A percentile compares a stretch with the other conserved stretches of the same genome.
phyloP scores from a whole-genome alignment of 2,113 vertebrate species.

The Ailurus styani region DNA sequence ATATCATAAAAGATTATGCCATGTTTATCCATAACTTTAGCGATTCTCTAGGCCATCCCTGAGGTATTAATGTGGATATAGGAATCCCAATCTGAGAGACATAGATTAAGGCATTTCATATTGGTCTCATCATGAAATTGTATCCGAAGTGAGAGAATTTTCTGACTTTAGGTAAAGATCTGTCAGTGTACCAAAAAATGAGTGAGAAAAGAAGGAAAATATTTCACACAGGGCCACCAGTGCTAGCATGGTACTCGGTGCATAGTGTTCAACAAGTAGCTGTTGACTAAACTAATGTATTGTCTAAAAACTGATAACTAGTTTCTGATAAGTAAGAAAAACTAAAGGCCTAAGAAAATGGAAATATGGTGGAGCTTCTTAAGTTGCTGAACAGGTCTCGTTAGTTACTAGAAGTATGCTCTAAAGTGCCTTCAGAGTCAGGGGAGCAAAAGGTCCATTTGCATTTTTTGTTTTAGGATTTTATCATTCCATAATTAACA shows the following conservation, averaged over 20 bases:
- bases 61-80: neutral
- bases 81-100: neutral
- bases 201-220: neutral
- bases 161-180: neutral
- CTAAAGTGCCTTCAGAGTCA: neutral
- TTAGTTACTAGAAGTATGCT: neutral
- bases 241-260: neutral
- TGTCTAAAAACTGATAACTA: neutral
- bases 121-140: neutral
- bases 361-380: neutral
- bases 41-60: no score
- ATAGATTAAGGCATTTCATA: neutral
- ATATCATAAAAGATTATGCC: neutral
- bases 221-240: neutral
- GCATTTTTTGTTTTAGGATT: neutral
- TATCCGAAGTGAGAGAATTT: neutral
- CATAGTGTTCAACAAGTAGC: neutral
- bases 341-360: neutral
- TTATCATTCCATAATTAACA: neutral
- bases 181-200: neutral
- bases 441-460: neutral
- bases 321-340: neutral
- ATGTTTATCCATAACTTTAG: neutral
- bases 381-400: neutral
- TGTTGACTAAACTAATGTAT: neutral